Percentiles rank a stretch among this genome's conserved stretches.
Conservation (phyloP, 2,113 vertebrate genomes). For the Chrysemys picta region DNA sequence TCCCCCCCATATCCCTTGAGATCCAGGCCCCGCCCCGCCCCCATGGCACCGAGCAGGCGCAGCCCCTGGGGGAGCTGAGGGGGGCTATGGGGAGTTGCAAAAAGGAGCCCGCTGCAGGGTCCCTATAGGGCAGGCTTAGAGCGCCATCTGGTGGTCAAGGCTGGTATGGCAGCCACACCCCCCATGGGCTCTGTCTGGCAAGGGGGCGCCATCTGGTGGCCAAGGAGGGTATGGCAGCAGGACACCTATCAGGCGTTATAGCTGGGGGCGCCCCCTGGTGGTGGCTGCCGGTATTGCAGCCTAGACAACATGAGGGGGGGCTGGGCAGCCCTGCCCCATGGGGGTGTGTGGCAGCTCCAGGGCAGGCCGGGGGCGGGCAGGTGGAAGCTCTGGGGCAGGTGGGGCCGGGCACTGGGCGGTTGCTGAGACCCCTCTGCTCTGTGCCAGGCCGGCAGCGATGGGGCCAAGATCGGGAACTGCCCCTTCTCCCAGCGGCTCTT, state of each 20-base stretch:
- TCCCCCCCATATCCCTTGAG: no score
- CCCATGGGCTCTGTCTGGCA: no score
- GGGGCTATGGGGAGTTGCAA: background rate
- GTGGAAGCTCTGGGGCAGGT: background rate
- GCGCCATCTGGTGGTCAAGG: background rate
- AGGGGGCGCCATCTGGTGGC: no score
- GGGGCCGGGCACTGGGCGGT: background rate
- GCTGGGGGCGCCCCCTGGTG: no score
- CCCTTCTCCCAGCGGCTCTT: conserved; percentile 94
- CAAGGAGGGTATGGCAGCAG: no score
- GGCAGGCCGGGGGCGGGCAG: background rate
- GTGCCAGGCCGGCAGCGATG: conserved; percentile 88
- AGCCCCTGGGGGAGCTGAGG: background rate
- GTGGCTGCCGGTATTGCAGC: background rate
- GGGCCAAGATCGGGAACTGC: conserved; percentile 93
- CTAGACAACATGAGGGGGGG: background rate
- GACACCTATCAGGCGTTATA: no score
- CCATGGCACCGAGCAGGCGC: background rate
- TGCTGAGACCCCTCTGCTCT: background rate
- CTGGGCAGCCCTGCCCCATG: background rate
- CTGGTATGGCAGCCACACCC: background rate
- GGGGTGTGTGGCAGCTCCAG: no score
- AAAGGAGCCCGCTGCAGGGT: background rate
- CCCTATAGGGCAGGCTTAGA: background rate
- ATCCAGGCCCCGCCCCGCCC: no score